These are phyloP conservation scores for Calypte anna DNA, from an alignment of 2,113 vertebrate genomes.

Conservation along the genomic window DNA sequence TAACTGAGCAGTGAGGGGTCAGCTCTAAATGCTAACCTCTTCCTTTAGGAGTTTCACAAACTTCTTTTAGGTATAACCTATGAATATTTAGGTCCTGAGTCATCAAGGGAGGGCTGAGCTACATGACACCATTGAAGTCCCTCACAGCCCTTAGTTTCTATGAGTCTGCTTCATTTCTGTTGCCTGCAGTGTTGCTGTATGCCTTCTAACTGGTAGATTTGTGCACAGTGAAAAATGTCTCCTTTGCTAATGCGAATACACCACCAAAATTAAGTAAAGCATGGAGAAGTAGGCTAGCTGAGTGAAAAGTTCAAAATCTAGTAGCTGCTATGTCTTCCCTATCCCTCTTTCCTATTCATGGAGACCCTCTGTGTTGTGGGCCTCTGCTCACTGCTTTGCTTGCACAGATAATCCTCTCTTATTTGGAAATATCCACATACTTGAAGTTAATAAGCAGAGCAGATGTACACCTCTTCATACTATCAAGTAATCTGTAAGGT, in stretches of 20 bases:
- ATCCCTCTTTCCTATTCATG: background rate
- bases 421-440: background rate
- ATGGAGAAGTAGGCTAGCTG: background rate
- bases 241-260: background rate
- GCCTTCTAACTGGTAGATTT: background rate
- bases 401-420: background rate
- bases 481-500: background rate
- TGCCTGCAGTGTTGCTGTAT: background rate
- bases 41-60: background rate
- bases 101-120: background rate
- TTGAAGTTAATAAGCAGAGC: background rate
- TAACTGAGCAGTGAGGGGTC: background rate
- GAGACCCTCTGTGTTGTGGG: background rate
- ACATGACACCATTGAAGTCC: background rate
- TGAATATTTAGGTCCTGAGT: background rate
- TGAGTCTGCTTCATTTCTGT: background rate
- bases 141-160: background rate
- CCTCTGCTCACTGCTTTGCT: background rate
- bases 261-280: background rate
- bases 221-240: background rate
- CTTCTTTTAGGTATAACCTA: background rate
- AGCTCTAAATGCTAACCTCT: background rate
- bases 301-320: background rate
- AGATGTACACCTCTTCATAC: background rate
- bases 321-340: background rate